Evolutionary conservation across 2,113 vertebrate genomes (phyloP).

Genomic region (Phrynosoma platyrhinos): DNA sequence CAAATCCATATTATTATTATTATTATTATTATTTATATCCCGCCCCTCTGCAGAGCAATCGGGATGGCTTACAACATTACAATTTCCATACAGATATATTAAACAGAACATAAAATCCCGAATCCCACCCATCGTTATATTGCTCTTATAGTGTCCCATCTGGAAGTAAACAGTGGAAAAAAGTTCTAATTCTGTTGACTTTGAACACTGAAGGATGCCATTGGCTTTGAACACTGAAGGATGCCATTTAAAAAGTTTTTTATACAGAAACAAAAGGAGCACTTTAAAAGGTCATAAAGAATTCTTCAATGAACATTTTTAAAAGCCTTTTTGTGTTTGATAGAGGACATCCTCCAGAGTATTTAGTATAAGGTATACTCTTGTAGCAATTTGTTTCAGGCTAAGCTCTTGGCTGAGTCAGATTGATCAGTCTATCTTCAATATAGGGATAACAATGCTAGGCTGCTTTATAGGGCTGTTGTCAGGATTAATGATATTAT

Average conservation of each 20-base stretch:
- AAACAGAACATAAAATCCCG: too few species aligned
- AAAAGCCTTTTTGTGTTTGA: not conserved
- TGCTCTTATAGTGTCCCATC: not conserved
- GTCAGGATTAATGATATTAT: not conserved
- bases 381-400: not conserved
- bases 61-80: too few species aligned
- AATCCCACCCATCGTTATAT: too few species aligned
- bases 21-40: too few species aligned
- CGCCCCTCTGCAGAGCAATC: too few species aligned
- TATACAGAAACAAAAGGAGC: not conserved
- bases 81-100: too few species aligned
- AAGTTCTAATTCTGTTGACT: too few species aligned
- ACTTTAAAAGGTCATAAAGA: not conserved
- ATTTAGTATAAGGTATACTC: not conserved
- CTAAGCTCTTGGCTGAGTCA: not conserved
- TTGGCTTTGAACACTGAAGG: too few species aligned
- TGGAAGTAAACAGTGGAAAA: too few species aligned
- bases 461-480: conserved; percentile 2
- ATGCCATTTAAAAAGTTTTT: not conserved
- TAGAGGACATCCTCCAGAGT: not conserved
- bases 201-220: too few species aligned
- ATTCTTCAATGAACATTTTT: not conserved
- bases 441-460: not conserved
- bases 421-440: not conserved
- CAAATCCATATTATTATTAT: not conserved